phyloP scores from a whole-genome alignment of 2,113 vertebrate genomes.

The Lipotes vexillifer region DNA sequence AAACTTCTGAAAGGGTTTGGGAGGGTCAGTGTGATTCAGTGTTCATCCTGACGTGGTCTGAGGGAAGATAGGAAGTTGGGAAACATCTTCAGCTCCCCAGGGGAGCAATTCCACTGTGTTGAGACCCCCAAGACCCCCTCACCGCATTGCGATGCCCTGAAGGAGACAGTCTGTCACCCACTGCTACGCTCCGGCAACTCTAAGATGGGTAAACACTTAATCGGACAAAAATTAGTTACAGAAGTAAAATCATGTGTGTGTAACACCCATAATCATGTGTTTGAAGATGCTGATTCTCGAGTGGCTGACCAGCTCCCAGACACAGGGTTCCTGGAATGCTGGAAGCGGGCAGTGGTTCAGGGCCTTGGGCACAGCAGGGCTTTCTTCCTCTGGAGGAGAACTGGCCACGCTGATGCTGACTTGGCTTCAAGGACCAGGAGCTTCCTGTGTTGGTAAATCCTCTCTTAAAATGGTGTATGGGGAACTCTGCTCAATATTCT shows the following conservation, averaged over 20 bases:
- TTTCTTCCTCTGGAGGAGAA: not conserved
- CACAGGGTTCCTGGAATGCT: not conserved
- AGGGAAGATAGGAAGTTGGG: not conserved
- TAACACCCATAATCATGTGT: not conserved
- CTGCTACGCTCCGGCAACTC: not conserved
- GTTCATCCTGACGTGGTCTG: not conserved
- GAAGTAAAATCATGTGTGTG: not conserved
- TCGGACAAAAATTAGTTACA: not conserved
- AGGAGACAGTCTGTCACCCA: not conserved
- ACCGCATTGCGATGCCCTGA: not conserved
- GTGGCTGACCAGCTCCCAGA: not conserved
- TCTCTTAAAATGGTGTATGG: not conserved
- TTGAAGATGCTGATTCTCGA: not conserved
- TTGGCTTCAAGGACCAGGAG: not conserved
- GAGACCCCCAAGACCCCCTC: not conserved
- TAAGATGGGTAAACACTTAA: not conserved
- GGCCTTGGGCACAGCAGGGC: not conserved
- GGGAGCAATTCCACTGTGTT: not conserved
- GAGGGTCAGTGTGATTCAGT: not conserved
- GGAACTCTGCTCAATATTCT: not conserved
- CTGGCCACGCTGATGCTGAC: accelerated
- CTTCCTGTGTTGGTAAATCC: not conserved
- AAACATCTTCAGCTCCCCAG: not conserved
- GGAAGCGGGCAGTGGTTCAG: not conserved
- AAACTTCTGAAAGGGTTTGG: not conserved